Evolutionary conservation across 2,797 vertebrate species (phyloP).

Genomic region (Sebastes nivosus): DNA sequence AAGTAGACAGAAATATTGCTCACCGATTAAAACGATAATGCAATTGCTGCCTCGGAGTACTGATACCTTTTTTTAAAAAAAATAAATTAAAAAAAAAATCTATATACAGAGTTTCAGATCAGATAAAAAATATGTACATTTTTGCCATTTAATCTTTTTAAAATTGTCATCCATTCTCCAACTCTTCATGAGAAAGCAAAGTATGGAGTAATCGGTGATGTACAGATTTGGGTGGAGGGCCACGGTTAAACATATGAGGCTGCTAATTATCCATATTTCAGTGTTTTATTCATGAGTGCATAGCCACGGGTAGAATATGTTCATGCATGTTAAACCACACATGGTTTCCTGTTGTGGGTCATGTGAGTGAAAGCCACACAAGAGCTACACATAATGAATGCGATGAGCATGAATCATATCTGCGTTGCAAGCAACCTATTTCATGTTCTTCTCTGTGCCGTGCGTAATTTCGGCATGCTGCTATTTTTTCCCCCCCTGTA

Average conservation of each 20-base stretch:
- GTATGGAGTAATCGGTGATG: not conserved
- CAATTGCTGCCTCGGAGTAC: not conserved
- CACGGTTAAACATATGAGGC: not conserved
- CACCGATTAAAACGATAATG: not conserved
- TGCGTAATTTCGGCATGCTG: constrained; percentile 8
- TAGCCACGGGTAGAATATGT: constrained; percentile 22
- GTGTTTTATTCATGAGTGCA: constrained; percentile 48
- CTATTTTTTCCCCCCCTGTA: not conserved
- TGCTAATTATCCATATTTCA: constrained; percentile 23
- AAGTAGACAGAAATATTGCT: not conserved
- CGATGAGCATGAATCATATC: constrained; percentile 36
- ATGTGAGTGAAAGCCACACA: constrained; percentile 19
- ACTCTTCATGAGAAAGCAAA: not conserved
- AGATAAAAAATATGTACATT: not conserved
- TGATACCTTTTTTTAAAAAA: too few relatives aligned
- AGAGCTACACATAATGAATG: constrained; percentile 29
- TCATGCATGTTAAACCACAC: constrained; percentile 42
- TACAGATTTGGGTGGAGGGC: not conserved
- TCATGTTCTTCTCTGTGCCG: constrained; percentile 9
- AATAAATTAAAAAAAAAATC: too few relatives aligned
- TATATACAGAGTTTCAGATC: not conserved
- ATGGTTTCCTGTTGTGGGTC: constrained; percentile 40
- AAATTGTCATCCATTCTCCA: too few relatives aligned
- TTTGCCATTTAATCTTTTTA: not conserved
- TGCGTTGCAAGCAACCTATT: not conserved